Base-by-base conservation (phyloP, 2,888 invertebrate genomes). In the Dinocampus coccinellae region DNA sequence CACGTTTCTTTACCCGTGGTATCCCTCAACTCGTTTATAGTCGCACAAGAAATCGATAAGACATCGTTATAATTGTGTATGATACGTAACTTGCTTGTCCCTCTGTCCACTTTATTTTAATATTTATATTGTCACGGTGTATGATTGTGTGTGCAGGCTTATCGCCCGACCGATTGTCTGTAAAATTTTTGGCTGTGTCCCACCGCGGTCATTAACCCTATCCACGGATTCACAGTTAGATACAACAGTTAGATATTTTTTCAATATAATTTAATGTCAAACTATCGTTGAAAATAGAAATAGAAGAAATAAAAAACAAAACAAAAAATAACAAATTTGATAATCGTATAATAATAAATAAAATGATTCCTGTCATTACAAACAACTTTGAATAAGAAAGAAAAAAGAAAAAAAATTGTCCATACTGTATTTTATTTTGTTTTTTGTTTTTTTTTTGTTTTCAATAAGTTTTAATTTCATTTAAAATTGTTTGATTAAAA, bases 201-300 rank as follows among this genome's bases (percentile, higher is more conserved):
- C 47, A 47, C 47, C 9, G 68, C 61, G 76, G 75, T 76, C 76
- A 70, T 76, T 75, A 75, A 76, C 73, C 75, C 69, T 52, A 34
- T 52, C 60, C 34, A 10, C 16, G 20, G 16, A 26, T 63, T 42
- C 52, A 63, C 63, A 63, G 63, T 63, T 63, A 67, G 47, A 47
- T n/a, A 47, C n/a, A n/a, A 20, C 47, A 47, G 47, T 47, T 47
- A 47, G 47, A 47, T 47, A 47, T 47, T 47, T 47, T 47, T 47
- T n/a, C 47, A n/a, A n/a, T n/a, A n/a, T n/a, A n/a, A n/a, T n/a
- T n/a, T n/a, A n/a, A n/a, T n/a, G n/a, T n/a, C n/a, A n/a, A n/a
- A n/a, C n/a, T n/a, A n/a, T n/a, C n/a, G n/a, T n/a, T n/a, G n/a
- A n/a, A n/a, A n/a, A n/a, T n/a, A n/a, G n/a, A n/a, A n/a, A n/a